Percentiles rank a stretch among this genome's conserved stretches.
phyloP scores from a whole-genome alignment of 1,140 invertebrate genomes.

The Drosophila rhopaloa region DNA sequence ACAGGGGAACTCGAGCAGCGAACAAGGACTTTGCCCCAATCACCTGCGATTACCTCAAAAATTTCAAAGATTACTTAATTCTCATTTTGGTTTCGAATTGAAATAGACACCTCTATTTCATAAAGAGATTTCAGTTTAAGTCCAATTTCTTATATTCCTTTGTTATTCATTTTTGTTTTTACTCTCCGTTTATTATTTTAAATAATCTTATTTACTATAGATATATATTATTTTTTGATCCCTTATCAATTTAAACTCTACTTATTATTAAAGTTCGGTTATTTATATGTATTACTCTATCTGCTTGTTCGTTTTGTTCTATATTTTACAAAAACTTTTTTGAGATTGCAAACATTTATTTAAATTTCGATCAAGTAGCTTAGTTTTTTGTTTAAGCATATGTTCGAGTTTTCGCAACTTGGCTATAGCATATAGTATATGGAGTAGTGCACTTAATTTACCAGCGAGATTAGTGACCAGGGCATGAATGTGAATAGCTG shows the following conservation, averaged over 20 bases:
- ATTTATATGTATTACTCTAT: too few species aligned
- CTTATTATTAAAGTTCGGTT: too few species aligned
- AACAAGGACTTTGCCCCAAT: constrained; percentile 8
- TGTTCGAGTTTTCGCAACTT: constrained; percentile 26
- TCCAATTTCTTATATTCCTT: background rate
- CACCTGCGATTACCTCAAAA: background rate
- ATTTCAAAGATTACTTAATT: background rate
- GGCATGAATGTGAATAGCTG: constrained; percentile 10
- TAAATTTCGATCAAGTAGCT: constrained; percentile 34
- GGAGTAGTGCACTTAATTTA: background rate
- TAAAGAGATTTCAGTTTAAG: background rate
- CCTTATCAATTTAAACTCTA: too few species aligned
- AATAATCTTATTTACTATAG: background rate
- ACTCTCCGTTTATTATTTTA: too few species aligned
- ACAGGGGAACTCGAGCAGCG: constrained; percentile 1
- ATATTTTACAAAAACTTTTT: background rate
- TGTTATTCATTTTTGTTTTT: background rate
- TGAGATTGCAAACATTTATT: background rate
- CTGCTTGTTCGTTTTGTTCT: background rate
- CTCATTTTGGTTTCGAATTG: background rate
- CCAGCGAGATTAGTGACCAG: constrained; percentile 10
- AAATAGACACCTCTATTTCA: background rate
- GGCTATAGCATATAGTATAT: background rate
- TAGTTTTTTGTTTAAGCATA: constrained; percentile 54
- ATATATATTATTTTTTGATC: background rate